Evolutionary conservation across 2,797 vertebrate genomes (phyloP).

Genomic region (Botia almorhae): DNA sequence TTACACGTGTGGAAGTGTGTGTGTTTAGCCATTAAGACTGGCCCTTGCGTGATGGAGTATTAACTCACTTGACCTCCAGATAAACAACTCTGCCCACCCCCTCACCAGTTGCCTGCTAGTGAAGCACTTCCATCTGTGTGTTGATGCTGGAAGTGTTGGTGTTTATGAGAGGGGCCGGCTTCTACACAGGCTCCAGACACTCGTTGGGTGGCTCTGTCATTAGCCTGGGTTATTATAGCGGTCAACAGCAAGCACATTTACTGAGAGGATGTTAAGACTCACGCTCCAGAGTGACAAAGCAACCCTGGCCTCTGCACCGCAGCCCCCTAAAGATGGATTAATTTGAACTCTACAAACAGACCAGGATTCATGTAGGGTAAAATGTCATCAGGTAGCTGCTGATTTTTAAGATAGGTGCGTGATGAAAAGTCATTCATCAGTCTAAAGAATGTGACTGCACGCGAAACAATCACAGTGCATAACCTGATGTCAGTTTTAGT

Average conservation of each 20-base stretch:
- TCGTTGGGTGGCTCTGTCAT: slow-evolving; percentile 66
- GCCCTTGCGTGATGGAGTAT: slow-evolving; percentile 62
- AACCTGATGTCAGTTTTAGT: slow-evolving; percentile 3
- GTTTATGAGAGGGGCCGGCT: slow-evolving; percentile 55
- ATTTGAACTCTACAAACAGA: background rate
- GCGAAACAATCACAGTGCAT: background rate
- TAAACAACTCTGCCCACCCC: slow-evolving; percentile 64
- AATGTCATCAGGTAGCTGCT: background rate
- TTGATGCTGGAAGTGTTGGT: slow-evolving; percentile 64
- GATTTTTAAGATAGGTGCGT: background rate
- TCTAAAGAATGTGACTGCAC: slow-evolving; percentile 2
- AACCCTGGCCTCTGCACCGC: background rate
- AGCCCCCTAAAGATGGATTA: background rate
- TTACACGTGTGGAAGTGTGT: slow-evolving; percentile 29
- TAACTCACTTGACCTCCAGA: slow-evolving; percentile 59
- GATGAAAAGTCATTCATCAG: slow-evolving; percentile 13
- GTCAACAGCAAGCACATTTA: slow-evolving; percentile 24
- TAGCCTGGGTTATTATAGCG: slow-evolving; percentile 46
- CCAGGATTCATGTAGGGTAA: background rate
- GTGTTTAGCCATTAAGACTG: slow-evolving; percentile 22
- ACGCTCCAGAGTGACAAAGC: slow-evolving; percentile 26
- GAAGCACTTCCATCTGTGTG: slow-evolving; percentile 67
- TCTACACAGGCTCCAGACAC: slow-evolving; percentile 35
- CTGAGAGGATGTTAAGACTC: slow-evolving; percentile 47
- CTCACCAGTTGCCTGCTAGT: slow-evolving; percentile 26